phyloP scores from a whole-genome alignment of 1,140 invertebrate genomes.

The Globodera ellingtonae region DNA sequence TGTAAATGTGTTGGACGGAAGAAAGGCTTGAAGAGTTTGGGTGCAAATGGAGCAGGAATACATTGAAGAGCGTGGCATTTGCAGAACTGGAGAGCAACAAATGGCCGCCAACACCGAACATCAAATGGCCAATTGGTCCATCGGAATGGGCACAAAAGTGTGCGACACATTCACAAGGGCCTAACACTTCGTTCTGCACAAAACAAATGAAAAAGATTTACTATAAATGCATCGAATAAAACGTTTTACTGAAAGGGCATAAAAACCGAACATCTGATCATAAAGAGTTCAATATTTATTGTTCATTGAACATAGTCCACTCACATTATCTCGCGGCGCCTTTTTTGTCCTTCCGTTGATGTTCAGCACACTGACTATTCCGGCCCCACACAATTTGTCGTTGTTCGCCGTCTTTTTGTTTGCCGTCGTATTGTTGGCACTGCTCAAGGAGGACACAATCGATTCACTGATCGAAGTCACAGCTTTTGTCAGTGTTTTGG shows the following conservation, averaged over 20 bases:
- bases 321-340: too few relatives aligned
- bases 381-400: slow-evolving; percentile 66
- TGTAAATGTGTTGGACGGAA: slow-evolving; percentile 92
- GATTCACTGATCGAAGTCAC: slow-evolving; percentile 83
- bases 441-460: slow-evolving; percentile 71
- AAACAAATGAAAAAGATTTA: too few relatives aligned
- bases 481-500: slow-evolving; percentile 68
- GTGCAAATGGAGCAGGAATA: slow-evolving; percentile 91
- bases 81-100: slow-evolving; percentile 87
- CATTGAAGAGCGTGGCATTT: slow-evolving; percentile 90
- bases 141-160: slow-evolving; percentile 91
- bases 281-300: too few relatives aligned
- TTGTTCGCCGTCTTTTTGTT: slow-evolving; percentile 19
- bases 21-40: slow-evolving; percentile 82
- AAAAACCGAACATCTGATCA: too few relatives aligned
- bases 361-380: slow-evolving; percentile 85
- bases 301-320: too few relatives aligned
- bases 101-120: slow-evolving; percentile 88
- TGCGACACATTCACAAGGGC: slow-evolving; percentile 74
- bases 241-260: not conserved
- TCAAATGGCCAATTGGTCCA: slow-evolving; percentile 79
- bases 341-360: slow-evolving; percentile 72
- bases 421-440: not conserved
- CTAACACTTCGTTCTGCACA: too few relatives aligned
- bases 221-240: too few relatives aligned